These are phyloP conservation scores for Lithobates sylvaticus DNA, from an alignment of 2,797 vertebrate genomes.

Conservation along the genomic window DNA sequence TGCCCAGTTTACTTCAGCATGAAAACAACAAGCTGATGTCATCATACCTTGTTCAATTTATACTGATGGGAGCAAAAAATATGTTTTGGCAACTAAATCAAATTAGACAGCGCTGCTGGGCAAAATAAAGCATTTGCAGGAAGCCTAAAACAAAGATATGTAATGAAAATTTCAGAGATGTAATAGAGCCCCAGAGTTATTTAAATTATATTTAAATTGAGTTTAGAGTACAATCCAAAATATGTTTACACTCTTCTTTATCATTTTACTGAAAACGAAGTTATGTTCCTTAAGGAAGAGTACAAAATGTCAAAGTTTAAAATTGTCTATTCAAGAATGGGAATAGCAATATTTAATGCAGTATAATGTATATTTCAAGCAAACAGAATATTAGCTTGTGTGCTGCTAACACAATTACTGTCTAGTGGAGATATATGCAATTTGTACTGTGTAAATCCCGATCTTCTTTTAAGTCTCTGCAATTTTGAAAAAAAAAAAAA, in stretches of 20 bases:
- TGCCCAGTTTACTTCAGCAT: not conserved
- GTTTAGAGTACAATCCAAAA: constrained; percentile 46
- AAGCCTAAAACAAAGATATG: constrained; percentile 19
- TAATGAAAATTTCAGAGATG: constrained; percentile 25
- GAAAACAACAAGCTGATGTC: not conserved
- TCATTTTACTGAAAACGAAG: constrained; percentile 40
- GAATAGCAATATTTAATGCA: constrained; percentile 35
- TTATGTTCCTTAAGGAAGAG: constrained; percentile 46
- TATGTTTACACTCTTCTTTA: constrained; percentile 47
- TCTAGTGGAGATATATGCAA: constrained; percentile 1
- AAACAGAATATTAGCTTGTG: constrained; percentile 33
- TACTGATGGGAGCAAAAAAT: not conserved
- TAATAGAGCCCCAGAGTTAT: constrained; percentile 52
- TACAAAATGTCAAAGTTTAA: constrained; percentile 57
- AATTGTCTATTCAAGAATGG: constrained; percentile 37
- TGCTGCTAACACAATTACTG: constrained; percentile 38
- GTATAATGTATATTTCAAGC: constrained; percentile 11
- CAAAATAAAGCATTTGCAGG: constrained; percentile 18
- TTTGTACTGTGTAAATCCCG: not conserved
- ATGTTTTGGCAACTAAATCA: constrained; percentile 19
- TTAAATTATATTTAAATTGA: constrained; percentile 51
- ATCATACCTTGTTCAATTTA: not conserved
- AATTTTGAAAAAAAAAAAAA: no score
- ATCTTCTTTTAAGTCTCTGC: no score
- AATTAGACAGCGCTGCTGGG: not conserved